These are phyloP conservation scores for Schizothorax lantsangensis DNA, from an alignment of 2,797 vertebrate genomes.

Conservation along the genomic window DNA sequence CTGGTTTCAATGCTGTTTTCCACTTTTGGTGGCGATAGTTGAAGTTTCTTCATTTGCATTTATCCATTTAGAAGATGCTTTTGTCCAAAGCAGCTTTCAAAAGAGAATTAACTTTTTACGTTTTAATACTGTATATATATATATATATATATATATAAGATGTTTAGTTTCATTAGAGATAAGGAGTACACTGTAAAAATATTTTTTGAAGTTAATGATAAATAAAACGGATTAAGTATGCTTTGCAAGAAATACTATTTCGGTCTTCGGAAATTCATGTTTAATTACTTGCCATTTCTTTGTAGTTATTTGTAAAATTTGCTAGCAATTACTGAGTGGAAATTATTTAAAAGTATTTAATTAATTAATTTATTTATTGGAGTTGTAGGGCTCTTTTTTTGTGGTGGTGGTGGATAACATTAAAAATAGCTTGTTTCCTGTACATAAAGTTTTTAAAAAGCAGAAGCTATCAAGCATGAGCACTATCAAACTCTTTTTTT, in stretches of 20 bases:
- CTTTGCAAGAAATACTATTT: too few relatives aligned
- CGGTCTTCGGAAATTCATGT: too few relatives aligned
- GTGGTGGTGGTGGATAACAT: background rate
- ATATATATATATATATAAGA: too few relatives aligned
- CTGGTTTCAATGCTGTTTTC: slow-evolving; percentile 1
- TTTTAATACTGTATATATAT: too few relatives aligned
- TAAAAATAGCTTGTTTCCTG: background rate
- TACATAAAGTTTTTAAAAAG: background rate
- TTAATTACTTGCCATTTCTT: too few relatives aligned
- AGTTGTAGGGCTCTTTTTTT: background rate
- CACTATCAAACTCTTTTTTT: background rate
- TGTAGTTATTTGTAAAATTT: too few relatives aligned
- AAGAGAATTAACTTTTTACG: background rate
- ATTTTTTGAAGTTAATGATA: too few relatives aligned
- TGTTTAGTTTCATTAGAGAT: background rate
- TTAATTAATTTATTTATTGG: background rate
- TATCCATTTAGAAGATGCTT: background rate
- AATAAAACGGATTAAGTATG: too few relatives aligned
- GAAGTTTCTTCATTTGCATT: background rate
- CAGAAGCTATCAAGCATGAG: background rate
- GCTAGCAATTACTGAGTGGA: background rate
- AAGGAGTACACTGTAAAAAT: too few relatives aligned
- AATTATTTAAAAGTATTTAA: background rate
- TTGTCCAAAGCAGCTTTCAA: background rate
- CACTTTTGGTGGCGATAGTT: background rate